Conservation (phyloP, 2,797 vertebrate genomes). For the Pteronotus mesoamericanus region DNA sequence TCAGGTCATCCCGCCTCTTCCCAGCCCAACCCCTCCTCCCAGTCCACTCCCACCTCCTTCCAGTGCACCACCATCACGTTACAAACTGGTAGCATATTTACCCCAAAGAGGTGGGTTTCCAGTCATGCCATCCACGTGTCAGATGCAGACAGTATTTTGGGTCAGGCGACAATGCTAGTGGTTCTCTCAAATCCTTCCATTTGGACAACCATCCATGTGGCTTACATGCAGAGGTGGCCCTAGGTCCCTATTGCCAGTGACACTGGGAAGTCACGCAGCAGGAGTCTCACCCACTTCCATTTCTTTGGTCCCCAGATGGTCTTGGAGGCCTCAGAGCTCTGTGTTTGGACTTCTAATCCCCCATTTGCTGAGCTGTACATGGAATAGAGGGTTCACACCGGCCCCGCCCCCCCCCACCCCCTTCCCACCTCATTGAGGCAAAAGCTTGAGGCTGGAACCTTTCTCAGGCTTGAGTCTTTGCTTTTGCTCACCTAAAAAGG, state of each 20-base stretch:
- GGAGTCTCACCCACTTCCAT: background rate
- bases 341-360: accelerated
- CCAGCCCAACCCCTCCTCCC: background rate
- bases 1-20: background rate
- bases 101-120: background rate
- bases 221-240: background rate
- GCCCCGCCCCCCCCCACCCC: background rate
- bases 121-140: background rate
- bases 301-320: background rate
- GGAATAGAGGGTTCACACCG: background rate
- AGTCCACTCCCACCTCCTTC: background rate
- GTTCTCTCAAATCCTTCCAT: background rate
- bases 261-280: background rate
- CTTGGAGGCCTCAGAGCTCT: background rate
- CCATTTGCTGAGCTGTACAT: background rate
- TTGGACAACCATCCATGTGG: background rate
- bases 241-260: background rate
- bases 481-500: background rate
- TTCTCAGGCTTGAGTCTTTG: background rate
- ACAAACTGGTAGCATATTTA: background rate
- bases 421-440: background rate
- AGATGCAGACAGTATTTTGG: background rate
- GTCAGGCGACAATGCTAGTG: background rate
- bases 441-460: background rate
- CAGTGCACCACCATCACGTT: accelerated